Base-by-base conservation (phyloP, 2,797 vertebrate species). In the Hipposideros larvatus region DNA sequence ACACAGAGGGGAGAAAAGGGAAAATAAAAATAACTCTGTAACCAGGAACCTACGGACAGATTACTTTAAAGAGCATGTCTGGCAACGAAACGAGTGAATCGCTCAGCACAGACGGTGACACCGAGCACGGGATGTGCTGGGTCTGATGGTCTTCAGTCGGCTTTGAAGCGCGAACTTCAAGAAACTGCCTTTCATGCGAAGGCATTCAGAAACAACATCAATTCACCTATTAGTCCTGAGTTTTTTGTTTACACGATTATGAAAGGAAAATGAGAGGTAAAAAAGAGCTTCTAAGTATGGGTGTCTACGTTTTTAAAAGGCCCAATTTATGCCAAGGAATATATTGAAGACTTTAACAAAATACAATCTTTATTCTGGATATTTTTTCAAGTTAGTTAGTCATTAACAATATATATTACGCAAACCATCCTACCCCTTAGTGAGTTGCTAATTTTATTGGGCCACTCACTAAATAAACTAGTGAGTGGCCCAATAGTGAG, bases 1-100 rank as follows among this genome's bases (percentile, higher is more conserved):
- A 99, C 98, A 99, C 98, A 99, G 98, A 98, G 98, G 98, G 98
- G 48, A 98, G 97, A 98, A 98, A 98, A 97, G 98, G 98, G 98
- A 98, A 97, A 96, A 98, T 98, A 98, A 98, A 98, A 98, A 98
- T 98, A 98, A 98, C 97, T 98, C 99, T 98, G 98, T 98, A 98
- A 98, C 97, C 97, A 98, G 95, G 98, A 96, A 48, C 10, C 97
- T 97, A 98, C 48, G 98, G 98, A 98, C 95, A 98, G 97, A 96
- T 98, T 96, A 98, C 87, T 96, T 97, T 98, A 97, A 98, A 98
- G 97, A 97, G 86, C 97, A 98, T 97, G 97, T 85, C 63, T 93
- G 96, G 92, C 89, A 98, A 97, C 95, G 96, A 98, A 97, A 98
- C 63, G 90, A 98, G 97, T 74, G 92, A 96, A 97, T 78, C 97